Evolutionary conservation across 2,113 vertebrate species (phyloP), one percentile per base, ranked within the genome.

Genomic region (Cinclus cinclus): DNA sequence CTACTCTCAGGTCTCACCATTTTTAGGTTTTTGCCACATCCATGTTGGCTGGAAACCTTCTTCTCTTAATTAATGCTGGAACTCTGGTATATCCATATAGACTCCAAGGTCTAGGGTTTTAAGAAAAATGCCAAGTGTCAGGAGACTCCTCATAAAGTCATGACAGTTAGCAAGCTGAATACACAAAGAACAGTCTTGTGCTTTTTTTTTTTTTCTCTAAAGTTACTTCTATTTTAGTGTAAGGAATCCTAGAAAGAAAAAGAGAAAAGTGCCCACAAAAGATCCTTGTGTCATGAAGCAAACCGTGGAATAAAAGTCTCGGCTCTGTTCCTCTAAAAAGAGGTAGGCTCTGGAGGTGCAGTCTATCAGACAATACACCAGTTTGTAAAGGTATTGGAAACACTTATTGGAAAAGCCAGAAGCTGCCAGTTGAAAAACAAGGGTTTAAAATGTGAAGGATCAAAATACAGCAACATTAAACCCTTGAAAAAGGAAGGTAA

Each of bases 131-230:
- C 80, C 68, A 78, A 53, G 68, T 92, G 31, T 90, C 93, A 64
- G 62, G 52, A 94, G 76, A 86, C 79, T 94, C 68, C 90, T 93
- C 93, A 71, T 96, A 96, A 96, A 95, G 93, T 68, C 86, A 76
- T 60, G 86, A 96, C 86, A 93, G 76, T 90, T 90, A 65, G 31
- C 79, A 86, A 83, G 73, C 68, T 96, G 83, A 90, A 94, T 42
- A 87, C 69, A 93, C 80, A 96, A 95, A 95, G 90, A 95, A 17
- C 24, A 33, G 53, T 79, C 74, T 90, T 95, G 80, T 96, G 21
- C 27, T 22, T 90, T 63, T 59, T 70, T 89, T 74, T 89, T 62
- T 56, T 24, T 5, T 10, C 39, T 71, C 92, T 90, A 39, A 89
- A 73, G 58, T 68, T 71, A 44, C 73, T 83, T 88, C 78, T 91